Conservation (phyloP, 1,140 invertebrate genomes). For the Hirudo medicinalis region DNA sequence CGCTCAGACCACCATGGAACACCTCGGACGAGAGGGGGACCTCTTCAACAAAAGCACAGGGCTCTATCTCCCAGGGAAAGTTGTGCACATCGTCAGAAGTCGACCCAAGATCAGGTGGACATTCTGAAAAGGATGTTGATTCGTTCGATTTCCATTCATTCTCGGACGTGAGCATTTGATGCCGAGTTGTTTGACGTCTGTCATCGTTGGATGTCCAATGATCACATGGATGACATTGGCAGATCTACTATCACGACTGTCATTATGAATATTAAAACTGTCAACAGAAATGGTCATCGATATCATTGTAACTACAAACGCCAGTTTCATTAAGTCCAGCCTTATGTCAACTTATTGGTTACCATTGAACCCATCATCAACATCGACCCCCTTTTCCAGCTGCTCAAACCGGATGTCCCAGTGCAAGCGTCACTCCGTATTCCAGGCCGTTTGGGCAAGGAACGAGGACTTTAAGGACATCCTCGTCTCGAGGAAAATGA, state of each 20-base stretch:
- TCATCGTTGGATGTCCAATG: no score
- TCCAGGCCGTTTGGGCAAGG: constrained; percentile 76
- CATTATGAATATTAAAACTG: not conserved
- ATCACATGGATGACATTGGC: not conserved
- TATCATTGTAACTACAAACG: no score
- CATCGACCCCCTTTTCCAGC: not conserved
- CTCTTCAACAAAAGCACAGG: constrained; percentile 44
- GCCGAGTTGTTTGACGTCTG: no score
- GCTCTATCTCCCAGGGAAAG: constrained; percentile 70
- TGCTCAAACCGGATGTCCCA: constrained; percentile 31
- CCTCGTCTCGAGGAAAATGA: constrained; percentile 76
- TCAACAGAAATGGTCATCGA: no score
- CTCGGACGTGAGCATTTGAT: no score
- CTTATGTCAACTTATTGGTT: no score
- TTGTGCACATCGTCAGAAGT: constrained; percentile 76
- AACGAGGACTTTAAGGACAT: constrained; percentile 79
- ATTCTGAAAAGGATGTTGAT: no score
- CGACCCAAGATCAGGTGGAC: constrained; percentile 63
- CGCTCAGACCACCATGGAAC: not conserved
- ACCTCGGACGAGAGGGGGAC: not conserved
- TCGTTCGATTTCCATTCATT: no score
- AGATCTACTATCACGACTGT: not conserved
- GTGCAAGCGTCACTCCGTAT: constrained; percentile 53
- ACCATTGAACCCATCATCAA: no score
- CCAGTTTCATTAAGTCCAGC: no score